Conservation (phyloP, 2,797 vertebrate species). For the Xerus rutilus region DNA sequence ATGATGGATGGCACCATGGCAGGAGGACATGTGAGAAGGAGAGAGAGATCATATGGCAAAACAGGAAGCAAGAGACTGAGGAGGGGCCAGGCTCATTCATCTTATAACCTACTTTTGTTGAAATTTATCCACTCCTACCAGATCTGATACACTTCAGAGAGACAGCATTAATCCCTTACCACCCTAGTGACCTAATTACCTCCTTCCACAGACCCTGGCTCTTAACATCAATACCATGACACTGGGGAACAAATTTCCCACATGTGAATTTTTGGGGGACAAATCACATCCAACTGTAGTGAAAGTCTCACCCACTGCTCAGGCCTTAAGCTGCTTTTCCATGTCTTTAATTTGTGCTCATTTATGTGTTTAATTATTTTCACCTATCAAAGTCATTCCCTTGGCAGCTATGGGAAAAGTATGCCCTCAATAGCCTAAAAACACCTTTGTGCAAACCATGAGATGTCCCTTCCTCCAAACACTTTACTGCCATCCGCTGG, state of each 20-base stretch:
- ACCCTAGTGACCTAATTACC: neutral
- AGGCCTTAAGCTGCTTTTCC: neutral
- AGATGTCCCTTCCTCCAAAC: neutral
- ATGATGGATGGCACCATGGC: too few species aligned
- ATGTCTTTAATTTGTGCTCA: neutral
- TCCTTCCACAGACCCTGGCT: neutral
- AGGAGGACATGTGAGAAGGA: too few species aligned
- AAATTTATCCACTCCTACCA: neutral
- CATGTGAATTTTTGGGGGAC: neutral
- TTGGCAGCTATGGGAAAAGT: neutral
- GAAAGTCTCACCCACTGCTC: neutral
- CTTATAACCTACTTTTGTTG: neutral
- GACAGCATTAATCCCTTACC: neutral
- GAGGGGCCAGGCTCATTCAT: neutral
- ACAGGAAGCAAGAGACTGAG: neutral
- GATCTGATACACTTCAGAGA: neutral
- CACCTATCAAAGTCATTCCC: neutral
- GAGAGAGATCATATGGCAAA: neutral
- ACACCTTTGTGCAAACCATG: neutral
- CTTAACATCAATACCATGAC: neutral
- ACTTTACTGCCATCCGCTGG: constrained; percentile 74
- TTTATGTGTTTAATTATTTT: constrained; percentile 32
- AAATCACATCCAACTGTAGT: neutral
- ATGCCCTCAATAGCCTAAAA: neutral
- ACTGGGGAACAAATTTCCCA: neutral